Evolutionary conservation across 2,797 vertebrate species (phyloP), one percentile per base, ranked within the genome.

Genomic region (Pseudochromis fuscus): DNA sequence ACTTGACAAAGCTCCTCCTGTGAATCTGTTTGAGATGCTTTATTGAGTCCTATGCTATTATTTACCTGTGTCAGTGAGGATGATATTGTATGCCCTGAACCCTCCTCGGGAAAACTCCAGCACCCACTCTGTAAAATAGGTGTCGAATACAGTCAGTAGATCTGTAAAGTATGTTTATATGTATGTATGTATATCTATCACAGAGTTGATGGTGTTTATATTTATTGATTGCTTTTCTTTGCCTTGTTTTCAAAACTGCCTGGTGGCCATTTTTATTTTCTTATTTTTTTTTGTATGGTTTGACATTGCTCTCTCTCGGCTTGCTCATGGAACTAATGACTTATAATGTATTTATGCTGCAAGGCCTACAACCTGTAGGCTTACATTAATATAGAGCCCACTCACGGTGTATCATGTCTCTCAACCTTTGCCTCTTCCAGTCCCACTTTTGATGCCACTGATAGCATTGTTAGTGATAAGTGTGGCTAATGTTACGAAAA

Each of bases 141-240:
- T 91, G 87, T 91, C 45, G 77, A 88, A 89, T 85, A 81, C 86
- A 86, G 89, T 87, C 75, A 81, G 83, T 88, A 89, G 86, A 86
- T 88, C 81, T 95, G 93, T 95, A 94, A 90, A 93, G 87, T 92
- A 90, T 95, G 92, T 95, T 93, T 92, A 93, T 94, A 93, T 93
- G 92, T 94, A 93, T 93, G 92, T 94, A 92, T 94, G 91, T 94
- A 92, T 90, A 93, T 94, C 87, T 90, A 91, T 91, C 89, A 93
- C 91, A 94, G 91, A 92, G 88, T 92, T 89, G 83, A 92, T 88
- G 88, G 91, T 94, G 90, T 94, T 92, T 93, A 91, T 93, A 93
- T 93, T 93, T 92, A 94, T 93, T 91, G 73, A 89, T 84, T 90
- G 77, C 72, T 80, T 87, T 90, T 75, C 18, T 88, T 88, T 93